phyloP scores from a whole-genome alignment of 2,888 invertebrate genomes.

The Phaedon cochleariae region DNA sequence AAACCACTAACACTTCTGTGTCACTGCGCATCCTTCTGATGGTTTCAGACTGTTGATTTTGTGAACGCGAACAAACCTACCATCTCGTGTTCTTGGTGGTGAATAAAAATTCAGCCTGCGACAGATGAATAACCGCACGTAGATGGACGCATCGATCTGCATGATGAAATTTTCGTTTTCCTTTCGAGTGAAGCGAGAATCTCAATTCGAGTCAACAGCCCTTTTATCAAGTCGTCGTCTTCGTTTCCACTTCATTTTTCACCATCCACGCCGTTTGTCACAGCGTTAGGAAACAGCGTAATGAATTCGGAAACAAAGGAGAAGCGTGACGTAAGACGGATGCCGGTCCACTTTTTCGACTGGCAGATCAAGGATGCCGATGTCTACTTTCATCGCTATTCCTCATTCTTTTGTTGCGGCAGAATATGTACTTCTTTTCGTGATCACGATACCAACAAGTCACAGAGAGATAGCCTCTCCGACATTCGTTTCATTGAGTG shows the following conservation, averaged over 20 bases:
- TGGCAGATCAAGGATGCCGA: not conserved
- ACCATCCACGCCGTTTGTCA: slow-evolving; percentile 63
- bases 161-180: slow-evolving; percentile 35
- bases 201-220: slow-evolving; percentile 59
- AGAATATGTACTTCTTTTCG: too few species aligned
- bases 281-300: slow-evolving; percentile 61
- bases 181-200: slow-evolving; percentile 45
- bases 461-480: too few species aligned
- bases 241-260: slow-evolving; percentile 61
- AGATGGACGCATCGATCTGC: slow-evolving; percentile 30
- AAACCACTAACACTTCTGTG: too few species aligned
- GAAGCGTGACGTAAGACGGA: slow-evolving; percentile 55
- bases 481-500: too few species aligned
- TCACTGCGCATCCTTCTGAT: too few species aligned
- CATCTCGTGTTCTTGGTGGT: not conserved
- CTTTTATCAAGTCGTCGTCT: slow-evolving; percentile 62
- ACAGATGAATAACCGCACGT: slow-evolving; percentile 16
- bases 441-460: too few species aligned
- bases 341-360: not conserved
- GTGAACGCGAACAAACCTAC: too few species aligned
- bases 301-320: slow-evolving; percentile 63
- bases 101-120: not conserved
- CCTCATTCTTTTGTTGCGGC: too few species aligned
- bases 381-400: slow-evolving; percentile 11
- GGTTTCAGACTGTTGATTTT: too few species aligned